Evolutionary conservation across 2,113 vertebrate species (phyloP), one percentile per base, ranked within the genome.

Genomic region (Pollimyrus isidori): DNA sequence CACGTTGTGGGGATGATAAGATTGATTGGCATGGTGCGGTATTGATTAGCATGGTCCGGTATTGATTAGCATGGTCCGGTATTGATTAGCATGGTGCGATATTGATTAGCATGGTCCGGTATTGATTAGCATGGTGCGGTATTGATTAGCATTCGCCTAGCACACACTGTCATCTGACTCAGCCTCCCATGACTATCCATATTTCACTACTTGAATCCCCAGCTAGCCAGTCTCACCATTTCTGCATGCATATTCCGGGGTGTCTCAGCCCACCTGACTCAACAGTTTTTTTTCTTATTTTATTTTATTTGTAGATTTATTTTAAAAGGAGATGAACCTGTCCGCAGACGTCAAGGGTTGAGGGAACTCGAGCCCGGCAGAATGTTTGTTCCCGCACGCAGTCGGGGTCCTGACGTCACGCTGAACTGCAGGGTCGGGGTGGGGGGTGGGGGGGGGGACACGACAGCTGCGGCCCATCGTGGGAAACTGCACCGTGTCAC

Each of bases 191-290:
- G 30, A 53, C 15, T 26, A 9, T 42, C 49, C 73, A 76, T 26
- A 26, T 46, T 85, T 58, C 58, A 53, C 17, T 0, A 53, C 1
- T 19, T 17, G 52, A 19, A 53, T 53, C 52, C 19, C 52, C 17
- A 82, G 90, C 86, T 87, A 53, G 50, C 76, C 49, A 0, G 62
- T 80, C 56, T 82, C 87, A 50, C 88, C 21, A 52, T 53, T 88
- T 65, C 82, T 87, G 88, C 86, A 87, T 80, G 45, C 83, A 62
- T 46, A 83, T 56, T 90, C 23, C 89, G 86, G 91, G 92, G 50
- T n/a, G 13, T 92, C 91, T 92, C 92, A 89, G 91, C 92, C 94
- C 95, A 96, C 96, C 96, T 96, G 95, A 95, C 94, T 94, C 96
- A 96, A 96, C 95, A 96, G 92, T 92, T 92, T 35, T 35, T 35